These are phyloP conservation scores for Pluvianellus socialis DNA, from an alignment of 2,113 vertebrate species.

Conservation along the genomic window DNA sequence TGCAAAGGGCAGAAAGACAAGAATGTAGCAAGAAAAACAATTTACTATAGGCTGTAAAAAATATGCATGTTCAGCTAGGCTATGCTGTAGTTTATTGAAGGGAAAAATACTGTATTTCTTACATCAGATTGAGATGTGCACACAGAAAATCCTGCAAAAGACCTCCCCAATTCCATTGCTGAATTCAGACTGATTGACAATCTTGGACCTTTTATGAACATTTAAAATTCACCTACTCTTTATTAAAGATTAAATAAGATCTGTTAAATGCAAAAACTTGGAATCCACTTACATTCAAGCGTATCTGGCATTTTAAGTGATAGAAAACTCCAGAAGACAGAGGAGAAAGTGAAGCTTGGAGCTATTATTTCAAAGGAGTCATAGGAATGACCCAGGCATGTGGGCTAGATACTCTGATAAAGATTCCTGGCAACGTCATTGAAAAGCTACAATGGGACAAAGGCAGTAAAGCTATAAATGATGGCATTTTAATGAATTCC, in stretches of 20 bases:
- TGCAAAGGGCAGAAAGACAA: constrained; percentile 46
- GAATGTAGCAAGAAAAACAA: constrained; percentile 58
- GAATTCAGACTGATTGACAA: background rate
- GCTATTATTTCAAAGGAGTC: background rate
- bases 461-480: background rate
- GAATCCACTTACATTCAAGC: background rate
- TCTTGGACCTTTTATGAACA: background rate
- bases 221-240: background rate
- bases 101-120: background rate
- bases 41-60: constrained; percentile 36
- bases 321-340: background rate
- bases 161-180: background rate
- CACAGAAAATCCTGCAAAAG: background rate
- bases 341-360: background rate
- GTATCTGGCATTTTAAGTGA: background rate
- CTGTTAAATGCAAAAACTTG: background rate
- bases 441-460: background rate
- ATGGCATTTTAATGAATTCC: background rate
- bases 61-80: constrained; percentile 29
- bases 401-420: background rate
- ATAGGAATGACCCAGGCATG: background rate
- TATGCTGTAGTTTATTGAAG: background rate
- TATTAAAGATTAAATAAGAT: background rate
- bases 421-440: background rate
- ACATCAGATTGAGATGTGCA: background rate